Base-by-base conservation (phyloP, 2,888 invertebrate genomes). In the Drosophila formosana region DNA sequence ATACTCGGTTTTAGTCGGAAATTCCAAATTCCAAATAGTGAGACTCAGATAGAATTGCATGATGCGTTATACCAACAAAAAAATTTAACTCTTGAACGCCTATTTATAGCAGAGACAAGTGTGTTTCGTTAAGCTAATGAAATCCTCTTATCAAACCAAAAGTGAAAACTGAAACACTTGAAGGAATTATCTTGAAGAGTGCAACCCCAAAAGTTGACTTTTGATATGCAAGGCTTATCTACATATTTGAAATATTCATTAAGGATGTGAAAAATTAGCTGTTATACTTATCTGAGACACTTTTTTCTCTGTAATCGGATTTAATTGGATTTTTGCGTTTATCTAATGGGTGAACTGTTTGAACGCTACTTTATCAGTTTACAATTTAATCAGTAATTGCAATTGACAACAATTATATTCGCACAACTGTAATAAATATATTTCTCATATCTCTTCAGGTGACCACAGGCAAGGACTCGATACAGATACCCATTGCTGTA, bases 401-500 rank as follows among this genome's bases (percentile, higher is more conserved):
- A 34, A 23, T 25, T 50, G 32, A 32, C 11, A 50, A 18, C 7
- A 50, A 34, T 25, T n/a, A 34, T 37, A 37, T 25, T n/a, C n/a
- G 32, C 50, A 34, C 6, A n/a, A n/a, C 50, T 34, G n/a, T 34
- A 51, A 51, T 37, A 8, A n/a, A 53, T 30, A 30, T 23, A 32
- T 23, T 23, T 32, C 11, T 55, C 43, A 1, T 32, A n/a, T 23
- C 30, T 8, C 11, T 60, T 18, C 1, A 92, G 92, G 92, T 92
- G n/a, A 90, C 90, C 74, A 92, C 92, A 70, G 79, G 90, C 7
- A 92, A 92, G 85, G 96, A 96, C 84, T 94, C 95, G 0, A 95
- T 97, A 73, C 96, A 96, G 93, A 96, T 96, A 83, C 97, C 97
- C 4, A 95, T 97, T 74, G 96, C 96, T 57, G 95, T 96, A 49